Conservation (phyloP, 2,888 invertebrate genomes). For the Mythimna albipuncta region DNA sequence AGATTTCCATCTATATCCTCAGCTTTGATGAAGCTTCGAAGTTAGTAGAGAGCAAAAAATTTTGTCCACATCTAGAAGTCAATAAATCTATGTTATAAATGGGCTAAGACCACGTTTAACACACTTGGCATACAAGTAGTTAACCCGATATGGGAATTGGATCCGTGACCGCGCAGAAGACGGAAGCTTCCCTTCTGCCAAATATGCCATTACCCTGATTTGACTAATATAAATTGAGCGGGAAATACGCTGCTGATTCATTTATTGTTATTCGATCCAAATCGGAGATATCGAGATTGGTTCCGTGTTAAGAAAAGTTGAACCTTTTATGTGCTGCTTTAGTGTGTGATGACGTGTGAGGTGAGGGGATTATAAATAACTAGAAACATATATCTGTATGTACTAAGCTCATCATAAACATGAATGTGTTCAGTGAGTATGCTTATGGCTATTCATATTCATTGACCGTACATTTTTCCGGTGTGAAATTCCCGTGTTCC, state of each 20-base stretch:
- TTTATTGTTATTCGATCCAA: conserved; percentile 23
- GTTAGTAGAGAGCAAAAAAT: neutral
- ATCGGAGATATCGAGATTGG: conserved; percentile 5
- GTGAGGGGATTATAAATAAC: neutral
- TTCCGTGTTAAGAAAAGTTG: conserved; percentile 14
- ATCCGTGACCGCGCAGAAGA: conserved; percentile 23
- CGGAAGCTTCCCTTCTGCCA: conserved; percentile 15
- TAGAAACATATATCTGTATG: neutral
- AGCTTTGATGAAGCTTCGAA: too few relatives aligned
- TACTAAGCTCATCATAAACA: neutral
- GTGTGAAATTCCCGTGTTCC: neutral
- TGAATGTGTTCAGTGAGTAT: conserved; percentile 9
- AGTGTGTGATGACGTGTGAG: neutral
- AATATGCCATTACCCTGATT: conserved; percentile 46
- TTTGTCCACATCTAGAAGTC: neutral
- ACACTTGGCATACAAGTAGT: conserved; percentile 21
- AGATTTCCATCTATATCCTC: too few relatives aligned
- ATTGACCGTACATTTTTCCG: neutral
- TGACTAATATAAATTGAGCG: conserved; percentile 36
- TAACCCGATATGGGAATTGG: conserved; percentile 17
- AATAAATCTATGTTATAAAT: conserved; percentile 1
- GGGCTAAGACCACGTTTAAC: conserved; percentile 6
- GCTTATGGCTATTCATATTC: neutral
- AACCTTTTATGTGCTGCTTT: conserved; percentile 13
- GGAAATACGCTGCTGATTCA: conserved; percentile 39